Base-by-base conservation (phyloP, 92 coral and sea anemone genomes). In the Epizoanthus illoricatus region DNA sequence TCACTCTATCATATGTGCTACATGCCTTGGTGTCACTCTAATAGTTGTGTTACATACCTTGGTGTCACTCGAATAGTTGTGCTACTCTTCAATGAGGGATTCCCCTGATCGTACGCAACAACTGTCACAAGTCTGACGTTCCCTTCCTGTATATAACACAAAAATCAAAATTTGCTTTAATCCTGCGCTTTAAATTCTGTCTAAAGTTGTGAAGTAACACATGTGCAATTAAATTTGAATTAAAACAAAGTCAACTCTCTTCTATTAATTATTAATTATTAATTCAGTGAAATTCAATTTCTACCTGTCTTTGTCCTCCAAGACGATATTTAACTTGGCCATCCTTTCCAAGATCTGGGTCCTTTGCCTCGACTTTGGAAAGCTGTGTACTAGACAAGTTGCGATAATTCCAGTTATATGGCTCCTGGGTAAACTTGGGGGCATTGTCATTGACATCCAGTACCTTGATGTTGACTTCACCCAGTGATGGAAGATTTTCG, bases 381-480 rank as follows among this genome's bases (percentile, higher is more conserved):
- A 97, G 84, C 40, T 72, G 74, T 45, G 65, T 84, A 42, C 76
- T 89, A 47, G 56, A 63, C 58, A 86, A 78, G 78, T 84, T 87
- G 15, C 52, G 58, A 68, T 94, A 90, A 10, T 1, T 16, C 56
- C 56, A 52, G 11, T 16, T 15, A 52, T 52, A 52, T 5, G 13
- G 1, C 7, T 84, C 15, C 56, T 80, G 39, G 1, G 59, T 12
- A 76, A 96, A 96, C 59, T 65, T 80, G 13, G 99, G 99, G 7
- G 99, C 86, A 57, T 94, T 93, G 81, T 96, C 99, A 80, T 96
- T 96, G 57, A 86, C 79, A 75, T 96, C 99, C 16, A 85, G 76
- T 5, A 96, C 84, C 5, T 71, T 78, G 57, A 96, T 84, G 86
- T 90, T 88, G 57, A 96, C 98, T 6, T 86, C 65, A 18, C 98